Conservation (phyloP, 1,140 invertebrate species). For the Calosoma granatense region DNA sequence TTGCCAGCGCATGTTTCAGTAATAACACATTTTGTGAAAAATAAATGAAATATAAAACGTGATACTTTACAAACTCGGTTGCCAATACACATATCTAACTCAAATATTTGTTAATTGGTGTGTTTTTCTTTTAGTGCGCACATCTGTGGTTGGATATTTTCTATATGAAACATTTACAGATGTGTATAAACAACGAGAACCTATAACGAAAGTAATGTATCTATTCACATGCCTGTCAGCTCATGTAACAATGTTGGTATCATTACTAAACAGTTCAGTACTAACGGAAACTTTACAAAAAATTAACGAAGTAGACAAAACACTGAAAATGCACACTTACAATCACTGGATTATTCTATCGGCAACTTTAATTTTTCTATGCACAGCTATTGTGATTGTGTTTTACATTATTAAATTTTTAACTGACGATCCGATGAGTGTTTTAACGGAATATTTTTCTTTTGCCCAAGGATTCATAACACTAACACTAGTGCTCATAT, state of each 20-base stretch:
- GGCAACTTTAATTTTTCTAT: background rate
- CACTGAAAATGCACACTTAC: background rate
- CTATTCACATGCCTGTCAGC: background rate
- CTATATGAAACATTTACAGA: background rate
- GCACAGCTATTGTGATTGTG: background rate
- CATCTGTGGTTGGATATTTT: background rate
- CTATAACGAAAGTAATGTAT: background rate
- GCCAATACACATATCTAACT: too few species aligned
- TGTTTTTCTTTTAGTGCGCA: background rate
- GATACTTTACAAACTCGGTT: background rate
- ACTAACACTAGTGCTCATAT: background rate
- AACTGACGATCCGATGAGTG: background rate
- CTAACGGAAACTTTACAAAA: background rate
- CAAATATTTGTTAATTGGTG: too few species aligned
- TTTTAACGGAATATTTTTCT: background rate
- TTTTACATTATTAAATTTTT: constrained; percentile 2
- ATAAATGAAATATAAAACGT: background rate
- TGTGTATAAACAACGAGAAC: background rate
- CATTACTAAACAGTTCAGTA: background rate
- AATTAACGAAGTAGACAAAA: background rate
- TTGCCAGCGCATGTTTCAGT: background rate
- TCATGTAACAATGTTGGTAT: background rate
- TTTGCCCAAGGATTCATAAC: background rate
- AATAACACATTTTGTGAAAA: background rate
- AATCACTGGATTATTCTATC: background rate